Evolutionary conservation across 2,888 invertebrate genomes (phyloP), one percentile per base, ranked within the genome.

Genomic region (Ormyrus rosae): DNA sequence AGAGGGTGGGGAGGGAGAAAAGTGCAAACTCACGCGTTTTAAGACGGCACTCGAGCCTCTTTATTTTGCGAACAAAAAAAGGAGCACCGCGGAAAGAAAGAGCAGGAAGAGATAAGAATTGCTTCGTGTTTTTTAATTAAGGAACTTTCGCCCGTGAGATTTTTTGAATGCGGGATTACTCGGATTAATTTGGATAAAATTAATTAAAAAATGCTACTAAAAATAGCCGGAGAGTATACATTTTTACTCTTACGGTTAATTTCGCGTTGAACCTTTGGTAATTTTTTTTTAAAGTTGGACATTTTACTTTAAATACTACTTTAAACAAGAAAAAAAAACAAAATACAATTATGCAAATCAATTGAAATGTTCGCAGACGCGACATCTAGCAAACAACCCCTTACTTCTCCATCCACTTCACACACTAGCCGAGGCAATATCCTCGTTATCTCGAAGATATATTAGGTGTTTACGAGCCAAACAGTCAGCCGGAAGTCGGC

Each of bases 391-490:
- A 34, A 34, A 34, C 34, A 34, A 34, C 34, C 34, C 34, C 34
- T 34, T 34, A 34, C 34, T 34, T 34, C 34, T 34, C 34, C 34
- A 34, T 34, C 34, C 34, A 34, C 34, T 34, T 34, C 34, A 34
- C 34, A 34, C 34, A 34, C 34, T 4, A 34, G 34, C 34, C 34
- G 34, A 34, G 34, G 34, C 34, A 34, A 34, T 60, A 50, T 70
- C 63, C 82, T 82, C 80, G 82, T 82, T 82, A 82, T 80, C 82
- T 69, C 63, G 48, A 82, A 34, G 74, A 82, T 82, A 82, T 80
- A 82, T 82, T 77, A 71, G 80, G 80, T 82, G 82, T 82, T 80
- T 80, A 82, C 80, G 82, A 74, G 80, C 67, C 58, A 75, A 78
- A 79, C 71, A 65, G 63, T 56, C 69, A 68, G 11, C 34, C 34